Base-by-base conservation (phyloP, 1,140 invertebrate species). In the Macrobrachium rosenbergii region DNA sequence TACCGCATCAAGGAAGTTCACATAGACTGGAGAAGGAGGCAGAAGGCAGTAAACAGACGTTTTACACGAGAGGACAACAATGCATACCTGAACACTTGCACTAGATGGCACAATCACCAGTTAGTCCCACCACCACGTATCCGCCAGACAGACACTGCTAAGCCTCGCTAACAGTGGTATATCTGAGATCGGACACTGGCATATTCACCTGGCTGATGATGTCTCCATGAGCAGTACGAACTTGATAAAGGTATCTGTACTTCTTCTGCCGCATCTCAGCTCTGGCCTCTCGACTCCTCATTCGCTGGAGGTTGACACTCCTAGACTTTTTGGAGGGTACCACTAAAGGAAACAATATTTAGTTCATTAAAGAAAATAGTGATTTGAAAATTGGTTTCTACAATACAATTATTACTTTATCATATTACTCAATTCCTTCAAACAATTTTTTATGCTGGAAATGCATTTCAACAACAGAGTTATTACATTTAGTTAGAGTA, bases 171-270 rank as follows among this genome's bases (percentile, higher is more conserved):
- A 88, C 82, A 81, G 82, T 83, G 75, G 87, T 88, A 83, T 78
- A 88, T 80, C 87, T 88, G 75, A 88, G 87, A 81, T 89, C 89
- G 81, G 82, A 88, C 77, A 88, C 89, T 73, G 89, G 89, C 87
- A 89, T 85, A 88, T 89, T 89, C 89, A 93, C 96, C 94, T 97
- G 96, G 90, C 96, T 96, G 83, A 98, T 96, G 90, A 97, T 95
- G 93, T 97, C 96, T 19, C 96, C 96, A 90, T 97, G 96, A 59
- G 96, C 95, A 17, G 96, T 96, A 89, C 96, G 93, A 84, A 97
- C 95, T 89, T 97, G 96, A 93, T 97, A 98, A 88, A 98, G 92
- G 91, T 98, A 97, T 81, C 96, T 93, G 91, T 97, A 97, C 91
- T 96, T 96, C 90, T 95, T 95, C 90, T 96, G 95, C 64, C 94